Base-by-base conservation (phyloP, 2,888 invertebrate genomes). In the Sicus ferrugineus region DNA sequence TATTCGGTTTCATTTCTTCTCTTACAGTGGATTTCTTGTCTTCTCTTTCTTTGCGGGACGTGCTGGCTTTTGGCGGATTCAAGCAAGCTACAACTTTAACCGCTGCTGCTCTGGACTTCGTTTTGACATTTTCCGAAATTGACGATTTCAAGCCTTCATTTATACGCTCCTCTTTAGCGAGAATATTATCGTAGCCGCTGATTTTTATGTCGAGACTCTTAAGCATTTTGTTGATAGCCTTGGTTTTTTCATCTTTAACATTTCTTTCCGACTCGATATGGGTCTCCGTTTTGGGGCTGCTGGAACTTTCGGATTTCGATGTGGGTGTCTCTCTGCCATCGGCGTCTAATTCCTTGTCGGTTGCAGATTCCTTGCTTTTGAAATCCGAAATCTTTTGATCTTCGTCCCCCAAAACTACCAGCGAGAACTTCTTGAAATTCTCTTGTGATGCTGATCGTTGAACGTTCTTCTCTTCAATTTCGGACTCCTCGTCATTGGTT, bases 61-160 rank as follows among this genome's bases (percentile, higher is more conserved):
- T 52, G 58, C 72, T 56, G 56, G 75, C 64, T 66, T 81, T 83
- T 26, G 76, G 75, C 14, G 78, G 77, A 74, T 74, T 81, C 3
- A 82, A 54, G 52, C 72, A 78, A 30, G 78, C 79, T 59, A 80
- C 83, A 4, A 83, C 82, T 72, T 84, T 85, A 23, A 83, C 83
- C 0, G 85, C 83, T 1, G 85, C 83, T 3, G 85, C 84, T 21
- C 85, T 77, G 0, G 84, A 84, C 71, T 86, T 86, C 2, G 86
- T 86, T 75, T 86, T 86, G 1, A 86, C 85, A 75, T 84, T 85
- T 73, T 86, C 85, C 67, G 84, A 85, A 73, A 86, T 86, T n/a
- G 86, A 86, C 1, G 85, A 84, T 70, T 85, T 85, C 14, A 84
- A 78, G 11, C 81, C 81, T 38, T 83, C 84, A 59, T 78, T 79